These are phyloP conservation scores for Penaeus chinensis DNA, from an alignment of 1,140 invertebrate genomes.

Conservation along the genomic window DNA sequence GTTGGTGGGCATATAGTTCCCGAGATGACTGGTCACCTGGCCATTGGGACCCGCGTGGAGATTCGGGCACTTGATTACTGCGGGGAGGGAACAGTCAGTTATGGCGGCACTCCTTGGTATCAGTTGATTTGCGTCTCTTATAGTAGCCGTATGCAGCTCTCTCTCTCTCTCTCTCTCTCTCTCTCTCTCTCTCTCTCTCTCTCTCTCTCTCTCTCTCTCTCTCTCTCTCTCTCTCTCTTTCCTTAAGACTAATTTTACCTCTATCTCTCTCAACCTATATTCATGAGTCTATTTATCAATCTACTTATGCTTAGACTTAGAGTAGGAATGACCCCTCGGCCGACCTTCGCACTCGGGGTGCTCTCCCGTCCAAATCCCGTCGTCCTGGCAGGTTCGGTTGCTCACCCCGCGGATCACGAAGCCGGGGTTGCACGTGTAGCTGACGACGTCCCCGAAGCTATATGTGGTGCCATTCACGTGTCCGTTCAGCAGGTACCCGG, in stretches of 20 bases:
- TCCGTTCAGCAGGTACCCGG: constrained; percentile 73
- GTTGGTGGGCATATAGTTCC: constrained; percentile 49
- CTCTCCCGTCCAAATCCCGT: constrained; percentile 63
- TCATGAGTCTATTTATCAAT: too few species aligned
- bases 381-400: constrained; percentile 48
- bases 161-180: too few species aligned
- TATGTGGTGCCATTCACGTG: constrained; percentile 71
- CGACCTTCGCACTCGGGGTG: constrained; percentile 53
- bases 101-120: too few species aligned
- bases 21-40: constrained; percentile 19
- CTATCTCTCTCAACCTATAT: background rate
- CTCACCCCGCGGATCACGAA: constrained; percentile 71
- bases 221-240: too few species aligned
- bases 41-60: constrained; percentile 55
- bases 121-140: too few species aligned
- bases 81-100: background rate
- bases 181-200: too few species aligned
- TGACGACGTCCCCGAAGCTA: constrained; percentile 71
- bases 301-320: background rate
- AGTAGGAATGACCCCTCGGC: background rate
- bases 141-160: too few species aligned
- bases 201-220: too few species aligned
- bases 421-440: constrained; percentile 71
- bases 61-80: constrained; percentile 63
- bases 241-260: too few species aligned